Percentiles rank a stretch among this genome's conserved stretches.
Evolutionary conservation across 2,888 invertebrate genomes (phyloP).

Genomic region (Hesperia comma): DNA sequence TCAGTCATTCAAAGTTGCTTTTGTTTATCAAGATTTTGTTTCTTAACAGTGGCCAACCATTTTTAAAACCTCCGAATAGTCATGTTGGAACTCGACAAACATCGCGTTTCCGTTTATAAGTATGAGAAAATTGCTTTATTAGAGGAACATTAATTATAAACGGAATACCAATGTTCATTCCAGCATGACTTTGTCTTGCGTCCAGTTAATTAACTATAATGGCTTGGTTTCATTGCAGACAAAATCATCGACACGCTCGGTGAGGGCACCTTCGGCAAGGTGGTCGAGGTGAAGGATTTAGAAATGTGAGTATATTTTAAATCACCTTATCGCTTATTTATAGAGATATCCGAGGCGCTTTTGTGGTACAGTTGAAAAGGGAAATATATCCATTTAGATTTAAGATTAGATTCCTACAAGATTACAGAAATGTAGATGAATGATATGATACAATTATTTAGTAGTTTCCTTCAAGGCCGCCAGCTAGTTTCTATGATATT

Average conservation of each 20-base stretch:
- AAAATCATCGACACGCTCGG: conserved; percentile 99
- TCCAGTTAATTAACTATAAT: conserved; percentile 60
- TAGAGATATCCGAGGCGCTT: neutral
- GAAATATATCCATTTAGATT: neutral
- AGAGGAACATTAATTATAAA: conserved; percentile 27
- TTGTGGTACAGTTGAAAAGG: neutral
- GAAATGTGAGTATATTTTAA: conserved; percentile 89
- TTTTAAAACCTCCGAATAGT: conserved; percentile 24
- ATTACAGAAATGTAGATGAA: neutral
- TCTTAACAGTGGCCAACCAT: conserved; percentile 32
- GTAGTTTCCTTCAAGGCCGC: neutral
- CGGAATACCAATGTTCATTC: conserved; percentile 60
- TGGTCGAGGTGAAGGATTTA: conserved; percentile 98
- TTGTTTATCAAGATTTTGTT: conserved; percentile 29
- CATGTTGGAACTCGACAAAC: conserved; percentile 33
- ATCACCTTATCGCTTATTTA: neutral
- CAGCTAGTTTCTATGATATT: neutral
- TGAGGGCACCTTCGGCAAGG: conserved; percentile 99
- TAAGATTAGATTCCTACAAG: neutral
- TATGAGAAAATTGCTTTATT: neutral
- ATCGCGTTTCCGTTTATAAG: conserved; percentile 22
- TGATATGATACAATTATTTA: neutral
- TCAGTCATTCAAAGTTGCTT: conserved; percentile 43
- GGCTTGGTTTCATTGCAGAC: conserved; percentile 92
- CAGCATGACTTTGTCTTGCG: conserved; percentile 66